phyloP scores from a whole-genome alignment of 2,113 vertebrate species.

The Cheirogaleus medius region DNA sequence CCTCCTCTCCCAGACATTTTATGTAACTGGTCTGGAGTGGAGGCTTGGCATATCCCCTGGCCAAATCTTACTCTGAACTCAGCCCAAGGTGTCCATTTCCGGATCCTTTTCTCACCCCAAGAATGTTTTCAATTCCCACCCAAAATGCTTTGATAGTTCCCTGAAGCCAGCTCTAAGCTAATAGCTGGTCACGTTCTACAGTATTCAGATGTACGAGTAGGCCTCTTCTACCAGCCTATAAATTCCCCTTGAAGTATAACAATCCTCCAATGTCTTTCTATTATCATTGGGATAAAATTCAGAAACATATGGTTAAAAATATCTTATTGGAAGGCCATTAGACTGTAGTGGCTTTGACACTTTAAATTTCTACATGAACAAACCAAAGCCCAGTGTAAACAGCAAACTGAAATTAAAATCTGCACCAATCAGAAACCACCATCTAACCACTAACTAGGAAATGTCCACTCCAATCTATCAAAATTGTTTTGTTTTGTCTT shows the following conservation, averaged over 20 bases:
- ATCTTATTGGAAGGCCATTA: background rate
- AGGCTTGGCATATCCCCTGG: rapidly evolving
- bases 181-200: no score
- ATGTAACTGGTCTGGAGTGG: background rate
- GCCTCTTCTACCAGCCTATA: background rate
- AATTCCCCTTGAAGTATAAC: background rate
- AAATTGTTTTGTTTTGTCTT: background rate
- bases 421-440: background rate
- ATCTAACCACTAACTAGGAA: background rate
- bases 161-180: background rate
- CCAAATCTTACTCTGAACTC: background rate
- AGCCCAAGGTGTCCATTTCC: background rate
- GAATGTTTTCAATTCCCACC: background rate
- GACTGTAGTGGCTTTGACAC: background rate
- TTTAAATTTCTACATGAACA: background rate
- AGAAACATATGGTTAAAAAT: background rate
- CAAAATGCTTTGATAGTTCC: background rate
- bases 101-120: background rate
- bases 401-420: background rate
- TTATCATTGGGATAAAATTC: background rate
- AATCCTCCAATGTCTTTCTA: background rate
- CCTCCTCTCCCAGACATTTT: background rate
- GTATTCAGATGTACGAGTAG: background rate
- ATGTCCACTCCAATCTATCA: background rate
- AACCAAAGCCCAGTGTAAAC: background rate